A percentile compares a stretch with the other conserved stretches of the same genome.
phyloP scores from a whole-genome alignment of 2,797 vertebrate species.

The Nasua narica region DNA sequence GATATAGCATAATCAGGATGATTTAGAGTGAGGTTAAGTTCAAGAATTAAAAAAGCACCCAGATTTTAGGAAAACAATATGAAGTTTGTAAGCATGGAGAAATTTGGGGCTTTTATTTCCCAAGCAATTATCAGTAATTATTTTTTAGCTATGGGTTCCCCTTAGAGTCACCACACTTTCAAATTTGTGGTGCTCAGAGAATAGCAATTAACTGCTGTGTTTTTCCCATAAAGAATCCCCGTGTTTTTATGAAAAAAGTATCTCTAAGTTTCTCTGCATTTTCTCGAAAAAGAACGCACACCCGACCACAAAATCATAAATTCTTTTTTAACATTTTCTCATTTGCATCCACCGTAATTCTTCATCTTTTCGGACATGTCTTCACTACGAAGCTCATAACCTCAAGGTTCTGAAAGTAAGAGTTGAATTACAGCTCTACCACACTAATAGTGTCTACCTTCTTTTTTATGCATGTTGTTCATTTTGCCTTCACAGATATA shows the following conservation, averaged over 20 bases:
- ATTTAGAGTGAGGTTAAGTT: background rate
- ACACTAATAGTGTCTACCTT: background rate
- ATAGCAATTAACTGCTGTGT: constrained; percentile 9
- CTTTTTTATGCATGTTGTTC: background rate
- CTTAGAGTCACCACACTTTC: constrained; percentile 2
- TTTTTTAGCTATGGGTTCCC: constrained; percentile 33
- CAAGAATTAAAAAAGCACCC: background rate
- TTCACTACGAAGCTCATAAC: background rate
- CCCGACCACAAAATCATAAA: background rate
- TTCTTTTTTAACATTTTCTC: background rate
- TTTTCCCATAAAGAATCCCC: background rate
- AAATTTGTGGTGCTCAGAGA: constrained; percentile 40
- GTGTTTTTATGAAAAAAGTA: constrained; percentile 9
- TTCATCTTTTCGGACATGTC: background rate
- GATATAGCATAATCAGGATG: constrained; percentile 8
- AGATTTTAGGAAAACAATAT: constrained; percentile 21
- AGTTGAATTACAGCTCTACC: background rate
- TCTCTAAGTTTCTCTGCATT: background rate
- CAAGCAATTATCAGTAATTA: constrained; percentile 29
- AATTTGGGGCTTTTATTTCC: background rate
- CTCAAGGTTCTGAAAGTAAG: background rate
- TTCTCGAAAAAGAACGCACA: background rate
- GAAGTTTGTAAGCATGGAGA: constrained; percentile 18
- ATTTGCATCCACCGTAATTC: background rate
- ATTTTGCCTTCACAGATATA: background rate